Conservation (phyloP, 2,113 vertebrate genomes). For the Cavia aperea region DNA sequence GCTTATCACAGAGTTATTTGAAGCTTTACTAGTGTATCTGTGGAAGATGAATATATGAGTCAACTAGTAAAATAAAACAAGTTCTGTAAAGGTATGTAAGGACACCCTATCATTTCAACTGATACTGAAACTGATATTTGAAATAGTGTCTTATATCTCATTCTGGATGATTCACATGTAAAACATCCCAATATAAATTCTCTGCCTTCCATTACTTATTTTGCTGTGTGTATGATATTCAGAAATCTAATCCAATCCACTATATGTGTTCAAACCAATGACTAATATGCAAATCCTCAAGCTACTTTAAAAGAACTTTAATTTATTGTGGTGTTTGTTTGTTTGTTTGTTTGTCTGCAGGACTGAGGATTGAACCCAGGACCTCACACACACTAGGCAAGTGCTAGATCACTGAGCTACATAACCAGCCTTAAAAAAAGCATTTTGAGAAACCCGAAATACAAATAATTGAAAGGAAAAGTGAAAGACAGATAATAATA, state of each 20-base stretch:
- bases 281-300: conserved; percentile 61
- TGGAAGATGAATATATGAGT: conserved; percentile 86
- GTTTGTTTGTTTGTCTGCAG: neutral
- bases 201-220: conserved; percentile 48
- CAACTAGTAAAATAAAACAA: conserved; percentile 93
- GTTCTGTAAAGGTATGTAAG: conserved; percentile 88
- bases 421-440: neutral
- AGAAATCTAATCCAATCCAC: conserved; percentile 62
- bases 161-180: conserved; percentile 73
- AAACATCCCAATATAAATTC: conserved; percentile 71
- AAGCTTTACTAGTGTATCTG: conserved; percentile 84
- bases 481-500: neutral
- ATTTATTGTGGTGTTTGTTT: neutral
- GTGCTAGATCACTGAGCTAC: neutral
- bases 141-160: conserved; percentile 86
- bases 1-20: conserved; percentile 90
- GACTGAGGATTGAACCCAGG: neutral
- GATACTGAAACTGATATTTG: conserved; percentile 79
- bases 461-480: neutral
- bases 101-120: conserved; percentile 87
- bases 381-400: neutral
- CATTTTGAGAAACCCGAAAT: neutral
- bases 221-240: conserved; percentile 57
- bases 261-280: conserved; percentile 57
- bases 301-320: conserved; percentile 59